Evolutionary conservation across 2,888 invertebrate species (phyloP).

Genomic region (Theretra japonica): DNA sequence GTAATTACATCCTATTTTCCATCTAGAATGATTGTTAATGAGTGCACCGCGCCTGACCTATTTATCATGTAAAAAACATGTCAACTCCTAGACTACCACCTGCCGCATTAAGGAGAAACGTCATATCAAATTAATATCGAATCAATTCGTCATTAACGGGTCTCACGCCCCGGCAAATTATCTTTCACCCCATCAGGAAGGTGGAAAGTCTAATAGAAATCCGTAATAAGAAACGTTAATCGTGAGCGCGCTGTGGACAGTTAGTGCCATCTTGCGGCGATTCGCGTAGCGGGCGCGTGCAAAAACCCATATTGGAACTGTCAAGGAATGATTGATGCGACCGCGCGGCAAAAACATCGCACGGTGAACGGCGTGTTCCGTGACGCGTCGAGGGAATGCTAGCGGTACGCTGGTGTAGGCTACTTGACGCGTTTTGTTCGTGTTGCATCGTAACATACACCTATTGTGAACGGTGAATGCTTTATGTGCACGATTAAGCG

Average conservation of each 20-base stretch:
- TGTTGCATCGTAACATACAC: conserved; percentile 1
- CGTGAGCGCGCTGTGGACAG: conserved; percentile 71
- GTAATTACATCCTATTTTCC: conserved; percentile 29
- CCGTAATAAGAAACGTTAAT: conserved; percentile 81
- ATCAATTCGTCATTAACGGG: conserved; percentile 82
- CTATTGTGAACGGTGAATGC: conserved; percentile 16
- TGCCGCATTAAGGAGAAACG: conserved; percentile 58
- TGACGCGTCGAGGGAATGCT: conserved; percentile 52
- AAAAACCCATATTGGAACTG: conserved; percentile 84
- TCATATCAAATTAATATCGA: conserved; percentile 80
- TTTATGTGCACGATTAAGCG: not conserved
- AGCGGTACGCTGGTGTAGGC: conserved; percentile 15
- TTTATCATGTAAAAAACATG: conserved; percentile 53
- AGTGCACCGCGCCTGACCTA: conserved; percentile 39
- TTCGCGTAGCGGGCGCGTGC: conserved; percentile 62
- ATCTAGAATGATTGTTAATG: conserved; percentile 34
- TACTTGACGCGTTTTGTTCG: conserved; percentile 23
- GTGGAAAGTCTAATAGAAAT: conserved; percentile 84
- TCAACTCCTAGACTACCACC: conserved; percentile 61
- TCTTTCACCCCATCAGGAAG: conserved; percentile 82
- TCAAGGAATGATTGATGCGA: conserved; percentile 82
- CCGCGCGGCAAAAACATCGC: conserved; percentile 70
- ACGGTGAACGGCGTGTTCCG: conserved; percentile 72
- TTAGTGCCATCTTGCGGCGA: conserved; percentile 68
- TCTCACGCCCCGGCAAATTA: conserved; percentile 80